Evolutionary conservation across 2,888 invertebrate genomes (phyloP).

Genomic region (Creontiades dilutus): DNA sequence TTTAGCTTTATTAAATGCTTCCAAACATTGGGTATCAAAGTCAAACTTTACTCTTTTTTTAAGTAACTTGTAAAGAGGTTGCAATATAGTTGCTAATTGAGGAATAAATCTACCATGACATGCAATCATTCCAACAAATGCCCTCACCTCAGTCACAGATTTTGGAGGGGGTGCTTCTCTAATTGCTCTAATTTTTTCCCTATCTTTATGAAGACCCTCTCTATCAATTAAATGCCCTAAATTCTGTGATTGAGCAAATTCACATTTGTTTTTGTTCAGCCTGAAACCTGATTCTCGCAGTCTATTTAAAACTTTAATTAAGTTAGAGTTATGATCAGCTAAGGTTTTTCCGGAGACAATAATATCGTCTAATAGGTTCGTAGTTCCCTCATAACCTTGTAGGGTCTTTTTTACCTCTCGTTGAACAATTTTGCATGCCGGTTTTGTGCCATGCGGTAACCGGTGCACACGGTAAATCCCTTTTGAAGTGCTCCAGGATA

Average conservation of each 20-base stretch:
- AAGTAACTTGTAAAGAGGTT: conserved; percentile 37
- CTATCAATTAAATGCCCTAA: conserved; percentile 29
- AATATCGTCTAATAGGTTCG: no score
- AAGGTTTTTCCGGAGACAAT: no score
- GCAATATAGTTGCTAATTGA: not conserved
- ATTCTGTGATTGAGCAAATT: no score
- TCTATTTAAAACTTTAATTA: no score
- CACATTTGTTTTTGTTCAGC: no score
- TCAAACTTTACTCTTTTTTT: conserved; percentile 1
- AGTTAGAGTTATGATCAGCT: no score
- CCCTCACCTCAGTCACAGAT: no score
- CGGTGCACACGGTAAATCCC: not conserved
- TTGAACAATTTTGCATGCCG: no score
- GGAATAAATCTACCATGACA: conserved; percentile 17
- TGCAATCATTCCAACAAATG: not conserved
- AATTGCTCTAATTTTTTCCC: conserved; percentile 18
- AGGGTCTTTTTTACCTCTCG: no score
- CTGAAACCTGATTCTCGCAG: no score
- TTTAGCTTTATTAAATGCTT: not conserved
- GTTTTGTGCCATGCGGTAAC: conserved; percentile 24
- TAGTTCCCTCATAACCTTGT: no score
- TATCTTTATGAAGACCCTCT: conserved; percentile 18
- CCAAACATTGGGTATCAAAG: not conserved
- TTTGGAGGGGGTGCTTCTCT: no score
- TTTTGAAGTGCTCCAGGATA: conserved; percentile 59